Conservation (phyloP, 2,797 vertebrate genomes). For the Hylomyscus alleni region DNA sequence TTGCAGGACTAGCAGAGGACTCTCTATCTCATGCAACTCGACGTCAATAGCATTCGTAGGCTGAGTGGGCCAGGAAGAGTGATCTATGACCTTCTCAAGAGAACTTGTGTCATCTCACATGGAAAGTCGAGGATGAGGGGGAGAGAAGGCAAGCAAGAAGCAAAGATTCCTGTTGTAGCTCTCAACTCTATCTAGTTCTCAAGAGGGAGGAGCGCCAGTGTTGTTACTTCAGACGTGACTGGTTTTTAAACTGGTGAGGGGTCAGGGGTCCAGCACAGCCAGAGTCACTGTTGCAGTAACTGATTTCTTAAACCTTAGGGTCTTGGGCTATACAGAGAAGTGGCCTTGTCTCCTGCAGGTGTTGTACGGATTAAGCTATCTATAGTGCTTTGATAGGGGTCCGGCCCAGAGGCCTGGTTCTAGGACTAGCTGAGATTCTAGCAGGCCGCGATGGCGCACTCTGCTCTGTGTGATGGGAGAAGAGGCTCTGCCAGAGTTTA, state of each 20-base stretch:
- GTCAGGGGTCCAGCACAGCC: neutral
- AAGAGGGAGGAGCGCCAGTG: neutral
- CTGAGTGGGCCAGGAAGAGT: neutral
- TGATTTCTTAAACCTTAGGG: neutral
- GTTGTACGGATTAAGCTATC: too few species aligned
- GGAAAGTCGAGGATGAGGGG: neutral
- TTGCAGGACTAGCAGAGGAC: neutral
- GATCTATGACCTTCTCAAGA: neutral
- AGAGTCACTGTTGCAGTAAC: neutral
- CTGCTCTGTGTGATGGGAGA: neutral
- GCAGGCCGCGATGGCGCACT: too few species aligned
- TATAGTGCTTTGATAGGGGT: neutral
- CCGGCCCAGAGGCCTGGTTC: rapidly evolving
- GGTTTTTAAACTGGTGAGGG: neutral
- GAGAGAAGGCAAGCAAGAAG: neutral
- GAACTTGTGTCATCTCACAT: neutral
- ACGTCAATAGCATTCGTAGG: neutral
- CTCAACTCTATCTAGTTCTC: neutral
- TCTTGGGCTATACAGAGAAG: neutral
- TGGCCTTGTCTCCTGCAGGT: neutral
- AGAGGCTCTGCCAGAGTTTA: too few species aligned
- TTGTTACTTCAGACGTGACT: neutral
- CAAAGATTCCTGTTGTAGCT: neutral
- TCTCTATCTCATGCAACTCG: neutral
- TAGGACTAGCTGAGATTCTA: neutral